phyloP scores from a whole-genome alignment of 2,888 invertebrate genomes.

The Leptogaster cylindrica region DNA sequence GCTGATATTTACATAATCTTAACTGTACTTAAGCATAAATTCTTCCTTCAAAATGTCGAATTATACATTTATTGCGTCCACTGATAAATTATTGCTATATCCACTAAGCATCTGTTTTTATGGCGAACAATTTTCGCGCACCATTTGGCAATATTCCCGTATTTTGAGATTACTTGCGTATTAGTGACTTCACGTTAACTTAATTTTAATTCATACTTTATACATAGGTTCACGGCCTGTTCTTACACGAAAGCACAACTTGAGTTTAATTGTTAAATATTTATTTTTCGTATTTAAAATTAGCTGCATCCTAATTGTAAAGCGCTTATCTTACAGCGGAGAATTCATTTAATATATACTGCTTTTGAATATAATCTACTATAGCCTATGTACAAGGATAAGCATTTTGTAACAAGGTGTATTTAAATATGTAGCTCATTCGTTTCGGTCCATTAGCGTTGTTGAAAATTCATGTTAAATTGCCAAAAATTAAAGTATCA shows the following conservation, averaged over 20 bases:
- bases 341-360: constrained; percentile 21
- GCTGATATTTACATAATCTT: constrained; percentile 17
- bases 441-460: constrained; percentile 40
- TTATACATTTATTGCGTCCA: constrained; percentile 33
- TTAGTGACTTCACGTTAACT: too few relatives aligned
- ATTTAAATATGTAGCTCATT: constrained; percentile 31
- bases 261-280: constrained; percentile 18
- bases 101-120: constrained; percentile 16
- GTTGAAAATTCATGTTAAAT: not conserved
- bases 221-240: constrained; percentile 16
- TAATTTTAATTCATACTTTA: not conserved
- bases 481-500: too few relatives aligned
- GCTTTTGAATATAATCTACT: constrained; percentile 11
- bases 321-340: constrained; percentile 32
- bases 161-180: too few relatives aligned
- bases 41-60: not conserved
- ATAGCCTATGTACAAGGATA: constrained; percentile 32
- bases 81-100: constrained; percentile 30
- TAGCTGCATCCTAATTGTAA: constrained; percentile 20
- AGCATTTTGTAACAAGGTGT: constrained; percentile 29
- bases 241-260: constrained; percentile 15
- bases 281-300: constrained; percentile 32
- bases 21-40: constrained; percentile 22
- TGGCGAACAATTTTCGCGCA: not conserved
- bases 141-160: constrained; percentile 31